Evolutionary conservation across 2,888 invertebrate genomes (phyloP).

Genomic region (Scaptomyza parva): DNA sequence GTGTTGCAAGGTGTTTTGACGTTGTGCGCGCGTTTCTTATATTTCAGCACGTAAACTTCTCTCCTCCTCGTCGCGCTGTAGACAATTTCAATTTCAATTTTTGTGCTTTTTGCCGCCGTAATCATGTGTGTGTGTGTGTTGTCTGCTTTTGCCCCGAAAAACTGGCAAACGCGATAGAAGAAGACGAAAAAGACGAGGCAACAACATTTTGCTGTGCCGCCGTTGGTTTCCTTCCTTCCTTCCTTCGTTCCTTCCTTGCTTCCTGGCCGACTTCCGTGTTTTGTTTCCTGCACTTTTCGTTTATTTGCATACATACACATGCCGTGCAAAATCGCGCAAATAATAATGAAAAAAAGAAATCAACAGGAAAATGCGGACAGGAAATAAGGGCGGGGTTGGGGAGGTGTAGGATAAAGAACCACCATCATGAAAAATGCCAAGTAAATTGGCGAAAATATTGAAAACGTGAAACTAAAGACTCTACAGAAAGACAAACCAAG

Average conservation of each 20-base stretch:
- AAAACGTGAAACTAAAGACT: conserved; percentile 47
- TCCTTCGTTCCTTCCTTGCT: conserved; percentile 29
- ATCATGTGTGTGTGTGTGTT: conserved; percentile 6
- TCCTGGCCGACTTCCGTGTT: conserved; percentile 76
- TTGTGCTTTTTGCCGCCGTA: conserved; percentile 63
- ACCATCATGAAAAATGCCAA: conserved; percentile 43
- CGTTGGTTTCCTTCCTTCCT: conserved; percentile 67
- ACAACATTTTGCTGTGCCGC: conserved; percentile 67
- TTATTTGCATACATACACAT: conserved; percentile 79
- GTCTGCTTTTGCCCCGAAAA: conserved; percentile 9
- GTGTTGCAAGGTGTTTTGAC: conserved; percentile 42
- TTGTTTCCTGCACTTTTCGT: conserved; percentile 80
- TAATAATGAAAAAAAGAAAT: conserved; percentile 72
- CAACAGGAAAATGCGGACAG: conserved; percentile 44
- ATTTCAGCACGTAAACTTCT: conserved; percentile 69
- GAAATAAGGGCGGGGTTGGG: too few species aligned
- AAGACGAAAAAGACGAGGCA: conserved; percentile 5
- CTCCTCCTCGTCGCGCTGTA: too few species aligned
- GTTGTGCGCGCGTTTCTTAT: conserved; percentile 57
- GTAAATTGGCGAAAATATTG: conserved; percentile 78
- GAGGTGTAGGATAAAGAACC: not conserved
- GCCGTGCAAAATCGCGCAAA: conserved; percentile 78
- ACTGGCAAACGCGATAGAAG: conserved; percentile 17
- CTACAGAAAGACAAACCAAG: conserved; percentile 16
- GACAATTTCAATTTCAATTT: conserved; percentile 76